These are phyloP conservation scores for Drosophila melanosoma DNA, from an alignment of 2,888 invertebrate genomes.

Conservation along the genomic window DNA sequence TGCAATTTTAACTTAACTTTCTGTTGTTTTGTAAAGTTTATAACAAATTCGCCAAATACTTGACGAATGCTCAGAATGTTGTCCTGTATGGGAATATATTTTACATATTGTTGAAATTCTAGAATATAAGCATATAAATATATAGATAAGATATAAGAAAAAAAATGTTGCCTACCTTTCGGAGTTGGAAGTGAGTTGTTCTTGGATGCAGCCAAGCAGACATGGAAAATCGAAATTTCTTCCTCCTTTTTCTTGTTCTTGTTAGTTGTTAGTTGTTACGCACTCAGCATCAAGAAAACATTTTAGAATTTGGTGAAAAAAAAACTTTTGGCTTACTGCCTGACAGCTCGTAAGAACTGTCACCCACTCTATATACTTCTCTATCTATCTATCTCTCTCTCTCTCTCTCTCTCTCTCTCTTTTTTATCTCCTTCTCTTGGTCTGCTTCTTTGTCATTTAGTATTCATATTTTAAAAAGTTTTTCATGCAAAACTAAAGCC, in stretches of 20 bases:
- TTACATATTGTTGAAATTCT: neutral
- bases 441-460: slow-evolving; percentile 36
- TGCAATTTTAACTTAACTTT: neutral
- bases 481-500: slow-evolving; percentile 57
- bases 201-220: neutral
- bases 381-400: neutral
- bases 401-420: neutral
- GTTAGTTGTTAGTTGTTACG: slow-evolving; percentile 11
- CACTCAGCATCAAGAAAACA: slow-evolving; percentile 27
- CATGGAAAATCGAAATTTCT: slow-evolving; percentile 13
- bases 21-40: neutral
- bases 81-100: neutral
- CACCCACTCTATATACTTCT: neutral
- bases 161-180: slow-evolving; percentile 46
- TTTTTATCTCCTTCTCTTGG: neutral
- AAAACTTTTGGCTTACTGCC: slow-evolving; percentile 30
- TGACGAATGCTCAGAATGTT: neutral
- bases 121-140: neutral
- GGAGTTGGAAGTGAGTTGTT: neutral
- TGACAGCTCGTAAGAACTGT: slow-evolving; percentile 49
- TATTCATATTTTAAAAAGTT: slow-evolving; percentile 74
- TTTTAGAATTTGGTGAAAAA: slow-evolving; percentile 22
- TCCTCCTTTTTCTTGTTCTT: neutral
- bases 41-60: neutral
- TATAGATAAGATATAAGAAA: no score